These are phyloP conservation scores for Sterna hirundo DNA, from an alignment of 2,113 vertebrate genomes.

Conservation along the genomic window DNA sequence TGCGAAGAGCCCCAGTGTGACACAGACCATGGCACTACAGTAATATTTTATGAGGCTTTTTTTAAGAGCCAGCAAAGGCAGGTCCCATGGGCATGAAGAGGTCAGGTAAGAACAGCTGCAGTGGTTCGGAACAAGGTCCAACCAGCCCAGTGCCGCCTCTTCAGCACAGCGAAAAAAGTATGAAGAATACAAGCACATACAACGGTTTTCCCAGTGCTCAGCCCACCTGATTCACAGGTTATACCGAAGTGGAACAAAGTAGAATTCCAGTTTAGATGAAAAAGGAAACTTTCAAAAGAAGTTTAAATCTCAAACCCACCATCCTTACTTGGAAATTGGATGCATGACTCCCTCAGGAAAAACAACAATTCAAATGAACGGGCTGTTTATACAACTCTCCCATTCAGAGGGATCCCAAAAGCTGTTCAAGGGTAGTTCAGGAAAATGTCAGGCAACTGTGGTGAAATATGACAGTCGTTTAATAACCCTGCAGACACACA, in stretches of 20 bases:
- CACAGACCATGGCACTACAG: background rate
- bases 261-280: background rate
- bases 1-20: background rate
- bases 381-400: background rate
- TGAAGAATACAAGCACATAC: background rate
- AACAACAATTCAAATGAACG: background rate
- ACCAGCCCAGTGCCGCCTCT: background rate
- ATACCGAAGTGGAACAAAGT: background rate
- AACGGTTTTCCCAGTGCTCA: background rate
- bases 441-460: background rate
- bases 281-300: background rate
- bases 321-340: background rate
- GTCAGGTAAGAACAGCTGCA: background rate
- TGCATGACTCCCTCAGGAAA: background rate
- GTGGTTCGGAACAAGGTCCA: background rate
- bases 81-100: background rate
- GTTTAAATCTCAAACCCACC: background rate
- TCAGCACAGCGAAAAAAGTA: fast-evolving
- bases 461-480: background rate
- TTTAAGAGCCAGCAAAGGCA: background rate
- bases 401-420: background rate
- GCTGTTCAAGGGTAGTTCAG: background rate
- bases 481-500: background rate
- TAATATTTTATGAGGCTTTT: conserved; percentile 28
- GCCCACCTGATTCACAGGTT: background rate